phyloP scores from a whole-genome alignment of 2,888 invertebrate genomes.

The Philhelius pedissequus region DNA sequence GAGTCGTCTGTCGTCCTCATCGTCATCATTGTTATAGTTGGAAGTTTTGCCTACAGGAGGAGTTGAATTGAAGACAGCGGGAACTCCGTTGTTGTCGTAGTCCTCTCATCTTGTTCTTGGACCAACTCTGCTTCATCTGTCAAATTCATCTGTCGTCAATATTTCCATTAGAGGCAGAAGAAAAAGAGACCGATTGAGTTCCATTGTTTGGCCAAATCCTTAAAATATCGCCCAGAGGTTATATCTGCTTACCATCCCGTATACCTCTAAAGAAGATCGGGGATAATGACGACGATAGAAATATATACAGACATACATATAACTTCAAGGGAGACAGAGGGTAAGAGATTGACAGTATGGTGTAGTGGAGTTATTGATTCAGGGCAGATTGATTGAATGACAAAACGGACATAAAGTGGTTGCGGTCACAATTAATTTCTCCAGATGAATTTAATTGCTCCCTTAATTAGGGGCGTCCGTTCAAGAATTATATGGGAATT shows the following conservation, averaged over 20 bases:
- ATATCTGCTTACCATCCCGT: not conserved
- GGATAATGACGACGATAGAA: conserved; percentile 13
- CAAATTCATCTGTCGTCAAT: conserved; percentile 67
- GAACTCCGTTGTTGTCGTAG: conserved; percentile 57
- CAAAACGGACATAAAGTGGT: conserved; percentile 71
- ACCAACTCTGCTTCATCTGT: conserved; percentile 48
- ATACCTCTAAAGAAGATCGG: not conserved
- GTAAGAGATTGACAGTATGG: conserved; percentile 46
- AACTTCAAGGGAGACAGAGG: not conserved
- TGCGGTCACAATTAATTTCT: conserved; percentile 57
- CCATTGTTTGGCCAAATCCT: conserved; percentile 63
- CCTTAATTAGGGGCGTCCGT: conserved; percentile 33
- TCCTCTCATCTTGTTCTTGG: conserved; percentile 41
- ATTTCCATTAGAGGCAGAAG: conserved; percentile 52
- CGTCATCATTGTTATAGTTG: conserved; percentile 21
- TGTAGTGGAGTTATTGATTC: conserved; percentile 73
- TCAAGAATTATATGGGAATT: not conserved
- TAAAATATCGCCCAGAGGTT: conserved; percentile 33
- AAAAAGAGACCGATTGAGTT: conserved; percentile 37
- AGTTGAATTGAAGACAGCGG: conserved; percentile 32
- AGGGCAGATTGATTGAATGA: conserved; percentile 74
- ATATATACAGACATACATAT: too few species aligned
- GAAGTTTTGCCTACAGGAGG: conserved; percentile 21
- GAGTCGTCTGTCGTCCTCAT: conserved; percentile 11
- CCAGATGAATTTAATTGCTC: conserved; percentile 58